These are phyloP conservation scores for Urocolius indicus DNA, from an alignment of 2,113 vertebrate species.

Conservation along the genomic window DNA sequence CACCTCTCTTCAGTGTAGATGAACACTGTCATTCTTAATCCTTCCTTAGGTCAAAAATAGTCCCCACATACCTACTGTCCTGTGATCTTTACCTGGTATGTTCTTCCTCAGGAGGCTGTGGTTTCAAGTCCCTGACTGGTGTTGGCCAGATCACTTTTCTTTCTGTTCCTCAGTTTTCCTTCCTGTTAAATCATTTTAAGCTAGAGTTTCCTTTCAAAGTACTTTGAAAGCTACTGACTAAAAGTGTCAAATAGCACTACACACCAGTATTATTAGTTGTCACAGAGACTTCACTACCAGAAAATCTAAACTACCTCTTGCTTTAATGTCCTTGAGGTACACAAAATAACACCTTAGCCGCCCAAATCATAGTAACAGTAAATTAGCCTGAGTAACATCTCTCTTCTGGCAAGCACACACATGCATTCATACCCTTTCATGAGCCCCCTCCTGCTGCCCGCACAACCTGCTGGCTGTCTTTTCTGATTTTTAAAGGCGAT, in stretches of 20 bases:
- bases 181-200: background rate
- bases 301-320: background rate
- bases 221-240: background rate
- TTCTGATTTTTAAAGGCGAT: slow-evolving; percentile 54
- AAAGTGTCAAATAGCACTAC: background rate
- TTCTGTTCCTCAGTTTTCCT: background rate
- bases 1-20: background rate
- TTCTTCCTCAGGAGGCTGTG: background rate
- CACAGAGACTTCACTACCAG: background rate
- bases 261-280: background rate
- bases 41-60: background rate
- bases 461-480: background rate
- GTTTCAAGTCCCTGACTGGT: background rate
- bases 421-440: background rate
- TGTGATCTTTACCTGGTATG: background rate
- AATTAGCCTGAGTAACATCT: background rate
- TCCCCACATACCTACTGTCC: background rate
- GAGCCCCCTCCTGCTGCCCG: slow-evolving; percentile 28
- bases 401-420: background rate
- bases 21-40: background rate
- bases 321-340: background rate
- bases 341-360: background rate
- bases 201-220: background rate
- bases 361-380: background rate
- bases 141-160: background rate